Conservation (phyloP, 2,113 vertebrate species). For the Anseranas semipalmata region DNA sequence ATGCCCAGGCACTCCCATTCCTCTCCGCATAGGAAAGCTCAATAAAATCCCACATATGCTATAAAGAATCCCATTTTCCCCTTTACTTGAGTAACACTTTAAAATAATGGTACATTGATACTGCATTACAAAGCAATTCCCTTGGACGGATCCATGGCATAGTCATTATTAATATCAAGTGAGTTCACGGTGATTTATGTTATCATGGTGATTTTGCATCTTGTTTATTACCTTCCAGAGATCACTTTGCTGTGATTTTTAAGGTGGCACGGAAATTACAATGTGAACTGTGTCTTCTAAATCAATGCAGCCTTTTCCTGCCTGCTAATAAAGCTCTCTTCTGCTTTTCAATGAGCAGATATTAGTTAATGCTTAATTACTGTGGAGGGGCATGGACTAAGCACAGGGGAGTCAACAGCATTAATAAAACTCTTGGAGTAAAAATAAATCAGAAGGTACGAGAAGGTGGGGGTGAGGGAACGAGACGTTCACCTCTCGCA, state of each 20-base stretch:
- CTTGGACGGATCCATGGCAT: background rate
- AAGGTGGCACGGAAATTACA: constrained; percentile 58
- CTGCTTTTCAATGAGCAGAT: constrained; percentile 42
- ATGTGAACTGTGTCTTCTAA: constrained; percentile 56
- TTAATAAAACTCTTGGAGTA: background rate
- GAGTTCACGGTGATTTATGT: constrained; percentile 47
- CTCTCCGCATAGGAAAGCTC: background rate
- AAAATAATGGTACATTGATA: constrained; percentile 50
- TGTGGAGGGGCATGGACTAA: constrained; percentile 5
- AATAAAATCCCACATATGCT: background rate
- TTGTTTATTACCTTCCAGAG: constrained; percentile 68
- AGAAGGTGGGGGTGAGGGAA: background rate
- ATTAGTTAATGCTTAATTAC: constrained; percentile 66
- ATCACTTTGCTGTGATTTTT: constrained; percentile 65
- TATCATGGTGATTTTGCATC: constrained; percentile 68
- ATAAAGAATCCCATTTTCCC: background rate
- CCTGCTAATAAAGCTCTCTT: constrained; percentile 39
- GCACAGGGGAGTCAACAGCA: constrained; percentile 42
- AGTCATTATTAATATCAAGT: constrained; percentile 30
- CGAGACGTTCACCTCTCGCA: background rate
- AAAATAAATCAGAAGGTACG: constrained; percentile 24
- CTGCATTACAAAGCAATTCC: constrained; percentile 40
- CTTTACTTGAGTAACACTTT: constrained; percentile 35
- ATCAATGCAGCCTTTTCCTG: constrained; percentile 58
- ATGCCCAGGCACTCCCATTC: background rate